Evolutionary conservation across 2,797 vertebrate genomes (phyloP), one percentile per base, ranked within the genome.

Genomic region (Carapus acus): DNA sequence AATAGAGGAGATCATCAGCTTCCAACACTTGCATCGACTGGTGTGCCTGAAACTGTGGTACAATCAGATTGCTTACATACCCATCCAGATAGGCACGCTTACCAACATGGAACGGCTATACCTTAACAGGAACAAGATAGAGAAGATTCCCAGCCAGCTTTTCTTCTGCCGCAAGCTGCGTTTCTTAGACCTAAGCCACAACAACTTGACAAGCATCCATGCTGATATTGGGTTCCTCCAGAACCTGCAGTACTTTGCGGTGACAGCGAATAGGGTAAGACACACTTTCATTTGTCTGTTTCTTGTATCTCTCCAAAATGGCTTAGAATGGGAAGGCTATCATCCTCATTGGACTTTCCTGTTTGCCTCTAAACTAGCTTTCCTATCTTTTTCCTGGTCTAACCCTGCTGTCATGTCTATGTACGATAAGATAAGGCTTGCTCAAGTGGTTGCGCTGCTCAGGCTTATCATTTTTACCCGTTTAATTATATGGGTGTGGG

Each of bases 1-100:
- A 7, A 94, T 98, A 0, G 96, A 99, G 80, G 96, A 99, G 88
- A 97, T 99, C 79, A 96, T 98, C 85, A 98, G 95, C 83, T 97
- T 98, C 85, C 95, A 98, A 86, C 96, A 98, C 71, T 83, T 99
- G 31, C 94, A 97, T 74, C 91, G 94, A 20, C 94, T 98, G 1
- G 83, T 87, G 62, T 88, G 87, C 58, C 92, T 99, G 69, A 97
- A 93, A 82, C 74, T 99, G 71, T 99, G 95, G 94, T 97, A 97
- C 86, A 99, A 99, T 85, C 94, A 98, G 84, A 97, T 99, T 8
- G 92, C 94, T 82, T 97, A 98, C 79, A 96, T 99, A 77, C 95
- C 96, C 79, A 90, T 95, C 76, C 93, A 97, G 79, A 92, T 99
- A 3, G 93, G 94, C 69, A 96, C 91, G 7, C 91, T 98, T 18